These are phyloP conservation scores for Hetaerina titia DNA, from an alignment of 2,888 invertebrate species.

Conservation along the genomic window DNA sequence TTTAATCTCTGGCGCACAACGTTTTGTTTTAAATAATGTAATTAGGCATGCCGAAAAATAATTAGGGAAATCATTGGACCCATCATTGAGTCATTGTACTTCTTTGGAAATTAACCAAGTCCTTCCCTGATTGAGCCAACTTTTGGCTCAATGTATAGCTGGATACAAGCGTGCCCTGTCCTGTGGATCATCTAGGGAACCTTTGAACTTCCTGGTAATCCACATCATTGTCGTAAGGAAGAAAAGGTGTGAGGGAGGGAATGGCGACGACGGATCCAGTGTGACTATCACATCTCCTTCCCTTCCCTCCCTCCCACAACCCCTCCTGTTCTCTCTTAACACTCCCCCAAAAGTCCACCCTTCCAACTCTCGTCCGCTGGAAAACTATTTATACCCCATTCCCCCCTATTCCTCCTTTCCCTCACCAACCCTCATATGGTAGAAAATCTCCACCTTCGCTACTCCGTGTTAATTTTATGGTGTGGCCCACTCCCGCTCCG, in stretches of 20 bases:
- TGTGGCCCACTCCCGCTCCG: constrained; percentile 13
- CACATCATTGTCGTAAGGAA: too few species aligned
- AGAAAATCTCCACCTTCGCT: constrained; percentile 62
- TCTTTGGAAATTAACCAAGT: too few species aligned
- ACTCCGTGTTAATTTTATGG: constrained; percentile 66
- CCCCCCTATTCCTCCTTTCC: background rate
- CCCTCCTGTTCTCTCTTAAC: background rate
- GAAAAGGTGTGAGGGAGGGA: background rate
- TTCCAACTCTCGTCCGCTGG: background rate
- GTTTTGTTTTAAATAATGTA: too few species aligned
- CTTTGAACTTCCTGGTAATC: too few species aligned
- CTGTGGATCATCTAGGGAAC: too few species aligned
- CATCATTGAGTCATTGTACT: too few species aligned
- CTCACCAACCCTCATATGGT: background rate
- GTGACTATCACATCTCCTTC: background rate
- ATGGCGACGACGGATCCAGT: background rate
- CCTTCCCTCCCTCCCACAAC: background rate
- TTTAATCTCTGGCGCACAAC: too few species aligned
- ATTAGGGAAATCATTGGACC: too few species aligned
- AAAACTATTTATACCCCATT: constrained; percentile 19
- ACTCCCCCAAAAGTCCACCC: background rate
- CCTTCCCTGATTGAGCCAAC: too few species aligned
- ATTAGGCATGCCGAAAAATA: too few species aligned
- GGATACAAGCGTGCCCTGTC: too few species aligned
- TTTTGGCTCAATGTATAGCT: too few species aligned